A percentile compares a stretch with the other conserved stretches of the same genome.
These are phyloP conservation scores for Gymnarchus niloticus DNA, from an alignment of 2,113 vertebrate genomes.

Conservation along the genomic window DNA sequence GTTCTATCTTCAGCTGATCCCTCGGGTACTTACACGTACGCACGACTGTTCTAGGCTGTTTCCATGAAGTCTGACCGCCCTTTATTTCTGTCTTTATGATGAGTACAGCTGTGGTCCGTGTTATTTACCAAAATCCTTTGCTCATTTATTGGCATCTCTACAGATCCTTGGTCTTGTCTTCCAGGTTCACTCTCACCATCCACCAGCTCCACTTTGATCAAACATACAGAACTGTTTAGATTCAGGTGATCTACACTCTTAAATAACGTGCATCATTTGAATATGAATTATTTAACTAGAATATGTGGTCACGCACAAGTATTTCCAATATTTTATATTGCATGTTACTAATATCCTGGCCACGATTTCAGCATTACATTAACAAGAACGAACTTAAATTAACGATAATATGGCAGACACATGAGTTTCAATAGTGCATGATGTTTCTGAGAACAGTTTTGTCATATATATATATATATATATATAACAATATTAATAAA, in stretches of 20 bases:
- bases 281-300: not conserved
- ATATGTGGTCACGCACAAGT: not conserved
- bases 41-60: not conserved
- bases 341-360: too few relatives aligned
- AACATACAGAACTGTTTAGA: not conserved
- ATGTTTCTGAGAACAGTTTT: not conserved
- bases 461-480: not conserved
- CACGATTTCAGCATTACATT: not conserved
- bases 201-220: not conserved
- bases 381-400: not conserved
- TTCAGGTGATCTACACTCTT: not conserved
- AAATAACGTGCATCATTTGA: not conserved
- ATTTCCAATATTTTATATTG: not conserved
- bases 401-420: not conserved
- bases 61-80: not conserved
- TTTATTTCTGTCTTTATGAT: not conserved
- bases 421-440: not conserved
- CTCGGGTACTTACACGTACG: not conserved
- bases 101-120: not conserved
- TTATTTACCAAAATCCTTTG: not conserved
- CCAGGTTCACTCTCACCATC: not conserved
- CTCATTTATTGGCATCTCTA: not conserved
- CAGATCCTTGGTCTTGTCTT: not conserved
- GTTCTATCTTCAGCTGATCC: not conserved
- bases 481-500: not conserved